Evolutionary conservation across 2,113 vertebrate genomes (phyloP), one percentile per base, ranked within the genome.

Genomic region (Chinchilla lanigera): DNA sequence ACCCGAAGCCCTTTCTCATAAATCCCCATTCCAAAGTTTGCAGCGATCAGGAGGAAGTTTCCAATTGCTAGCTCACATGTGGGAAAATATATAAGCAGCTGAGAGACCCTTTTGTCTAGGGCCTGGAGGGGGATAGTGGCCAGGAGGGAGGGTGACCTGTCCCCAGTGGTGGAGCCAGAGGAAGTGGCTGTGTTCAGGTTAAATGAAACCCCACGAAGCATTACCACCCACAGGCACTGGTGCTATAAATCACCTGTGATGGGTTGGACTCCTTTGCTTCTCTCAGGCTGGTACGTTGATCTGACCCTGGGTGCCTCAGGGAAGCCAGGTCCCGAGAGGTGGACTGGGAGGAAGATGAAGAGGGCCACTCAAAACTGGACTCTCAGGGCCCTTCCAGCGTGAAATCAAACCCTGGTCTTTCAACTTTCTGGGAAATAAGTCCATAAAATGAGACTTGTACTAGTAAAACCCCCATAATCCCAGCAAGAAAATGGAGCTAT

Each of bases 81-180:
- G 98, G 98, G 98, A 98, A 98, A 98, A 98, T 97, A 98, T 98
- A 98, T 98, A 98, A 96, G 97, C 97, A 97, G 98, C 98, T 97
- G 98, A 98, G 99, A 99, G 98, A 97, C 98, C 98, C 98, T 99
- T 99, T 98, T 98, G 98, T 99, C 98, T 98, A 93, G 85, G 54
- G 89, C 97, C 98, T 96, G 94, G 98, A 98, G 97, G 98, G 97
- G 98, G 98, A 98, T 97, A 96, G 98, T 97, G 98, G 98, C 92
- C 94, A 97, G 95, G 97, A 86, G 94, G 97, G 97, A 98, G 95
- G 41, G 98, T 97, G 98, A 97, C 98, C 98, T 96, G 97, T 97
- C 98, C 97, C 96, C 95, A 96, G 98, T 86, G 94, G 97, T 95
- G 96, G 96, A 98, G 94, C 96, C 95, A 98, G 98, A 98, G 98